These are phyloP conservation scores for Polietes domitor DNA, from an alignment of 2,888 invertebrate species.

Conservation along the genomic window DNA sequence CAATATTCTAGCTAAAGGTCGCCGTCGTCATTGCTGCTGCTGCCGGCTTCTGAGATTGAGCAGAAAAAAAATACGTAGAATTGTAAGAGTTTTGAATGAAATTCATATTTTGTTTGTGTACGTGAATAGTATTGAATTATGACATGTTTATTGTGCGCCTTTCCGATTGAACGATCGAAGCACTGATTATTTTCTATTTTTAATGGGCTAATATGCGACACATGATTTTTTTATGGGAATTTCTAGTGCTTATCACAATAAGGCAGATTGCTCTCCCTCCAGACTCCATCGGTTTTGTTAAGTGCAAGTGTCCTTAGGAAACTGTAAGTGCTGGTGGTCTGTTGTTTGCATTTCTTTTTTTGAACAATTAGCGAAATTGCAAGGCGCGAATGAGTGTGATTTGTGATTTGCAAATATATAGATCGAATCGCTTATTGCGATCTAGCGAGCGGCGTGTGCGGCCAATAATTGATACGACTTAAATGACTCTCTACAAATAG, in stretches of 20 bases:
- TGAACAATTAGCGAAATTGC: background rate
- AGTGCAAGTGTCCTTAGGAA: conserved; percentile 53
- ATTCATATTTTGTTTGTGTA: conserved; percentile 21
- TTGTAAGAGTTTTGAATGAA: conserved; percentile 46
- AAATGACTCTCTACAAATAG: background rate
- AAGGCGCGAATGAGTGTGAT: background rate
- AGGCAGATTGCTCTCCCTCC: background rate
- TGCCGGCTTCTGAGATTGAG: background rate
- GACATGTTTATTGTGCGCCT: conserved; percentile 28
- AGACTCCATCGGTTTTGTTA: too few species aligned
- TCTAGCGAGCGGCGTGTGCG: background rate
- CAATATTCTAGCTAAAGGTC: conserved; percentile 60
- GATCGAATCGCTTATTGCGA: background rate
- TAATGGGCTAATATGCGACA: conserved; percentile 18
- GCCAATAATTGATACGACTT: background rate
- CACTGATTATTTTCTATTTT: conserved; percentile 32
- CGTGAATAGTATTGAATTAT: background rate
- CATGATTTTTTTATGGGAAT: conserved; percentile 36
- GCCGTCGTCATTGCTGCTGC: conserved; percentile 28
- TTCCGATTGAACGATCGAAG: conserved; percentile 23
- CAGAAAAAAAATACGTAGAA: too few species aligned
- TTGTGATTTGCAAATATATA: background rate
- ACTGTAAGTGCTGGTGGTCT: background rate
- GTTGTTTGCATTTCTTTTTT: background rate
- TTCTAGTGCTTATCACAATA: conserved; percentile 21